Percentiles rank a stretch among this genome's conserved stretches.
Evolutionary conservation across 1,140 invertebrate genomes (phyloP).

Genomic region (Zaprionus vittiger): DNA sequence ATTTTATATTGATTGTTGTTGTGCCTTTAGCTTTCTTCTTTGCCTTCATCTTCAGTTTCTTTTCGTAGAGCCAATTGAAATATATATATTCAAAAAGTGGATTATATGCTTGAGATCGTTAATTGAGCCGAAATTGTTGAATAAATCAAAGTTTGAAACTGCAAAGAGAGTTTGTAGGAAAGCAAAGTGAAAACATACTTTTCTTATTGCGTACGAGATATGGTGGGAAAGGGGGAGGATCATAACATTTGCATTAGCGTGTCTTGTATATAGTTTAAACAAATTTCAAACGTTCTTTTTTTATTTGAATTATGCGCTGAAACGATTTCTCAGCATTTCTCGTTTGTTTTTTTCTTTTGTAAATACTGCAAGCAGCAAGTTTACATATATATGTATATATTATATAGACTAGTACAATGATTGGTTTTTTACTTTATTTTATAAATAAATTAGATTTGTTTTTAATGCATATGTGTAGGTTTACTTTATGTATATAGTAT

Average conservation of each 20-base stretch:
- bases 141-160: conserved; percentile 11
- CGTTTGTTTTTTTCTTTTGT: conserved; percentile 31
- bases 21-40: conserved; percentile 66
- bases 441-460: conserved; percentile 67
- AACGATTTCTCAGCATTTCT: conserved; percentile 23
- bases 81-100: conserved; percentile 35
- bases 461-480: conserved; percentile 52
- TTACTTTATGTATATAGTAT: conserved; percentile 45
- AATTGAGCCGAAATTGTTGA: conserved; percentile 4
- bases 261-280: conserved; percentile 41
- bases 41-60: background rate
- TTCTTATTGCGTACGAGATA: conserved; percentile 9
- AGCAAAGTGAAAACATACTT: conserved; percentile 21
- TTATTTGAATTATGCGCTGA: conserved; percentile 18
- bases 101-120: conserved; percentile 42
- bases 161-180: background rate
- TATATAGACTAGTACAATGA: conserved; percentile 58
- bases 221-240: background rate
- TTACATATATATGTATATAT: conserved; percentile 45
- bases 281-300: conserved; percentile 44
- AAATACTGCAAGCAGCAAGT: conserved; percentile 59
- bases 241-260: conserved; percentile 44
- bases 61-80: conserved; percentile 55
- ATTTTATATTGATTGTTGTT: conserved; percentile 70
- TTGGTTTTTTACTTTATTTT: conserved; percentile 65